Base-by-base conservation (phyloP, 2,113 vertebrate genomes). In the Cynoglossus semilaevis region DNA sequence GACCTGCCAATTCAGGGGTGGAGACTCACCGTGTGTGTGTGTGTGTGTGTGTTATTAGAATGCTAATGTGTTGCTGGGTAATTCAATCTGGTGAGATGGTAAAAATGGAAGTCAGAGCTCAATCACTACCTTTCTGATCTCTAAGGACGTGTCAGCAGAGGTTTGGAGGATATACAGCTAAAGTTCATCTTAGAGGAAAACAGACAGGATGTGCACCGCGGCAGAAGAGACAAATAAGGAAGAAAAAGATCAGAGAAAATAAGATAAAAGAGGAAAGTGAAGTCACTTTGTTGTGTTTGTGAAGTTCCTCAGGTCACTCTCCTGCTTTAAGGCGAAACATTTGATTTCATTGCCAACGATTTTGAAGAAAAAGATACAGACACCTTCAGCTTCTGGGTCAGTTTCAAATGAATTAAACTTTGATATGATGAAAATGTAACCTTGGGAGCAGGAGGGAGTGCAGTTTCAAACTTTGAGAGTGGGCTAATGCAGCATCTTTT, bases 1-100 rank as follows among this genome's bases (percentile, higher is more conserved):
- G 15, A 74, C 83, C 50, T 18, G 66, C 71, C 64, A 5, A 67
- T 80, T 86, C 81, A 67, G 73, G 72, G 55, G 41, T 61, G 9
- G 36, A 68, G 42, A 43, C 18, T 5, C 18, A 14, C 15, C 13
- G 17, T 40, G 45, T 19, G 9, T 19, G 45, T 47, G 18, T 45
- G 15, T 16, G 15, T 35, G 48, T 1, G 54, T 15, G 49, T 43
- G 15, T 61, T 53, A 41, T 53, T 43, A 9, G 61, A 84, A 82
- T 80, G 68, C 53, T 80, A 81, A 85, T 70, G 37, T 35, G 22
- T 22, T 40, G 19, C 37, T n/a, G 2, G 40, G 40, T 60, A 38
- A 60, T 56, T 59, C 59, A 70, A 66, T 82, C 46, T 66, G 64
- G 61, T 41, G 42, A 58, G 61, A 46, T 35, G 38, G 29, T 67